Percentiles rank a stretch among this genome's conserved stretches.
Evolutionary conservation across 2,113 vertebrate species (phyloP).

Genomic region (Delphinus delphis): DNA sequence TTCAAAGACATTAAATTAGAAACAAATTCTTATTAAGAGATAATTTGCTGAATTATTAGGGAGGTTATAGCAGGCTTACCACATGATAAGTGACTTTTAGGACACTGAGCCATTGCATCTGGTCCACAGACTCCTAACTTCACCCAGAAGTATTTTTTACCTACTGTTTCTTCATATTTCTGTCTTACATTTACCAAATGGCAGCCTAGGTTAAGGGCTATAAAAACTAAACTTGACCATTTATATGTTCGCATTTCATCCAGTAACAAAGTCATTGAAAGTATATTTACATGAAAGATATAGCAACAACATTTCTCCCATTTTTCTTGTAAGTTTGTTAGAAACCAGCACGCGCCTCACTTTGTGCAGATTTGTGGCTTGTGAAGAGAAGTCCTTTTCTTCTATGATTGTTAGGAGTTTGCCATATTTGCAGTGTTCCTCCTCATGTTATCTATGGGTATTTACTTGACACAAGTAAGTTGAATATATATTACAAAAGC

Average conservation of each 20-base stretch:
- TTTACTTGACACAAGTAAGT: background rate
- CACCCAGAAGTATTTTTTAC: background rate
- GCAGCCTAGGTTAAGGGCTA: background rate
- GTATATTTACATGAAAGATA: background rate
- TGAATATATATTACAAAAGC: background rate
- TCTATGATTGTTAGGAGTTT: background rate
- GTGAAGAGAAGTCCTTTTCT: background rate
- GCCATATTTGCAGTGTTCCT: background rate
- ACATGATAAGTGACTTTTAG: background rate
- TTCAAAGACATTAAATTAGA: slow-evolving; percentile 13
- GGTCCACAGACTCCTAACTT: background rate
- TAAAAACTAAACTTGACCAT: background rate
- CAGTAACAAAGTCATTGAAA: background rate
- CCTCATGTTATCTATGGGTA: background rate
- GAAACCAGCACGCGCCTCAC: background rate
- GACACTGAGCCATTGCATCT: background rate
- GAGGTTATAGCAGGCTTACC: background rate
- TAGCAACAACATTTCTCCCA: background rate
- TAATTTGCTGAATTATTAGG: background rate
- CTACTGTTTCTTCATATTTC: background rate
- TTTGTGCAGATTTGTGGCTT: background rate
- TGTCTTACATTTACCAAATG: background rate
- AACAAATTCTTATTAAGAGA: slow-evolving; percentile 25
- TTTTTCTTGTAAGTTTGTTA: background rate
- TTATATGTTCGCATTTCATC: background rate